Evolutionary conservation across 2,113 vertebrate species (phyloP).

Genomic region (Megatriorchis doriae): DNA sequence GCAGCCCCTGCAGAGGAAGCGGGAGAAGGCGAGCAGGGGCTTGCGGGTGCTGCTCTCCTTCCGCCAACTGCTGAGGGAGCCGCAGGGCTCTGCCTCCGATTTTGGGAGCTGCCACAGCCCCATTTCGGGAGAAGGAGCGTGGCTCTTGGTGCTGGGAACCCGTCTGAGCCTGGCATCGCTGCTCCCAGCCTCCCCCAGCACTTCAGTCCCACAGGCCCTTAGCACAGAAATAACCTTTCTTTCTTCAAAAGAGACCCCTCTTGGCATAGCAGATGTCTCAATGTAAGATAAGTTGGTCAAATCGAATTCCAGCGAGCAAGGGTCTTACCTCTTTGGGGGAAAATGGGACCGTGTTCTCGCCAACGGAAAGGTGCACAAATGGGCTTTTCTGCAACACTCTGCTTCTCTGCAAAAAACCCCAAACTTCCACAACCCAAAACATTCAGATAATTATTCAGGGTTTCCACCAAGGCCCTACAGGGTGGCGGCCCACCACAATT

Average conservation of each 20-base stretch:
- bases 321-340: background rate
- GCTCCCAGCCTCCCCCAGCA: background rate
- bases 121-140: background rate
- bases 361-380: background rate
- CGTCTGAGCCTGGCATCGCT: background rate
- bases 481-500: conserved; percentile 30
- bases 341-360: rapidly evolving
- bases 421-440: background rate
- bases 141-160: background rate
- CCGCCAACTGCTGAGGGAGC: background rate
- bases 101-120: background rate
- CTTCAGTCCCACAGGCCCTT: background rate
- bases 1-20: background rate
- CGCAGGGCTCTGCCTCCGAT: background rate
- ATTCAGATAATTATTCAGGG: conserved; percentile 37
- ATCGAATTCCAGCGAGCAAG: background rate
- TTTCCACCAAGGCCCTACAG: conserved; percentile 45
- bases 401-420: background rate
- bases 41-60: rapidly evolving
- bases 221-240: background rate
- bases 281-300: background rate
- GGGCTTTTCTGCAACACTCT: background rate
- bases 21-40: rapidly evolving
- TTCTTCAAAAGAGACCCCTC: background rate
- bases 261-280: background rate